These are phyloP conservation scores for Heliconius ismenius DNA, from an alignment of 2,888 invertebrate species.

Conservation along the genomic window DNA sequence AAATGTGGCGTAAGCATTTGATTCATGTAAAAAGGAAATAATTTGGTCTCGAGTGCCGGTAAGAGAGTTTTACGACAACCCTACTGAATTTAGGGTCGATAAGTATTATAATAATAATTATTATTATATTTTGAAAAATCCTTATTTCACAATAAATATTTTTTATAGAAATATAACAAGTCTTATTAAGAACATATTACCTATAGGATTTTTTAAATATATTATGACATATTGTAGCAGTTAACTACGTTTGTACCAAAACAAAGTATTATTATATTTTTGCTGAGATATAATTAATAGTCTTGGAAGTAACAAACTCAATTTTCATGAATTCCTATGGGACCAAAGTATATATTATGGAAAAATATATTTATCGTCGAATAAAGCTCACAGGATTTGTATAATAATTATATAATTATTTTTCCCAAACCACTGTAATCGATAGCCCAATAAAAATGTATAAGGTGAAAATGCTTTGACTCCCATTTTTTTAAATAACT, in stretches of 20 bases:
- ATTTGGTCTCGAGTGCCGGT: conserved; percentile 28
- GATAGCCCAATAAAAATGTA: no score
- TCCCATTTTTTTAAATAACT: no score
- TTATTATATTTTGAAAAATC: not conserved
- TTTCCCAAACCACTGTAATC: not conserved
- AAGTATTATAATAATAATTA: not conserved
- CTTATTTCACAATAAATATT: not conserved
- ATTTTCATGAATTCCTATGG: conserved; percentile 8
- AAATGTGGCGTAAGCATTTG: conserved; percentile 46
- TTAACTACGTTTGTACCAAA: not conserved
- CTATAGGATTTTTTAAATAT: not conserved
- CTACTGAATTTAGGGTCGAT: conserved; percentile 13
- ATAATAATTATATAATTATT: not conserved
- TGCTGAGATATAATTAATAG: not conserved
- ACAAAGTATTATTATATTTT: not conserved
- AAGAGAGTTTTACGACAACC: conserved; percentile 24
- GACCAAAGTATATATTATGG: not conserved
- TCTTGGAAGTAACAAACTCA: not conserved
- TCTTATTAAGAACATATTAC: not conserved
- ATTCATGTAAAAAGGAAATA: conserved; percentile 45
- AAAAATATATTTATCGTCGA: not conserved
- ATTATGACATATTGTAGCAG: not conserved
- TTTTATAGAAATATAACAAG: not conserved
- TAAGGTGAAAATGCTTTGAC: no score
- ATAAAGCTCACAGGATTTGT: not conserved